Conservation (phyloP, 2,113 vertebrate species). For the Eulemur rufifrons region DNA sequence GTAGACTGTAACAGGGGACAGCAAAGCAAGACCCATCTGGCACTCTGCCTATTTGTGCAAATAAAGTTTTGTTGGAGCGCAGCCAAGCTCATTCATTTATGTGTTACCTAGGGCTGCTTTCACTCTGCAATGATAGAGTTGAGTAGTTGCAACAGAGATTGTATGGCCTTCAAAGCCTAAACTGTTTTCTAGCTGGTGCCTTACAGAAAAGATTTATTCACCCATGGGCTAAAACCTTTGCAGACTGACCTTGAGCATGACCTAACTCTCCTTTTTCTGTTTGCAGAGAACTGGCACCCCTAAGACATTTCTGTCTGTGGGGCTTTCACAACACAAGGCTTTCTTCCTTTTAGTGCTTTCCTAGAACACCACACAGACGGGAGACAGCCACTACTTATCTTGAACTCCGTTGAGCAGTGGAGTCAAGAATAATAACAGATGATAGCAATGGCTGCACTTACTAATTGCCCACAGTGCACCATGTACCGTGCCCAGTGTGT, state of each 20-base stretch:
- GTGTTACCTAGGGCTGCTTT: not conserved
- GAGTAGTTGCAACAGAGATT: not conserved
- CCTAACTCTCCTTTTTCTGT: not conserved
- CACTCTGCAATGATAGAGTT: not conserved
- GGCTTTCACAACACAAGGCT: not conserved
- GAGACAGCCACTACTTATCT: not conserved
- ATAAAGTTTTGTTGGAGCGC: not conserved
- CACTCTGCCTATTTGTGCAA: not conserved
- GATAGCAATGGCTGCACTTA: not conserved
- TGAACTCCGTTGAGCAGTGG: not conserved
- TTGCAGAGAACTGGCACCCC: not conserved
- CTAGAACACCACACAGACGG: not conserved
- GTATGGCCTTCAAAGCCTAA: not conserved
- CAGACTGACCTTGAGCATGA: not conserved
- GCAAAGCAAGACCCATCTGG: not conserved
- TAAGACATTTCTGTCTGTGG: not conserved
- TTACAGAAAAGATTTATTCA: not conserved
- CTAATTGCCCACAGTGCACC: rapidly evolving
- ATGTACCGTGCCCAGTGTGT: too few relatives aligned
- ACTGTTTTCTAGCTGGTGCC: not conserved
- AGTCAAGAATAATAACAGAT: not conserved
- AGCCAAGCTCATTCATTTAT: not conserved
- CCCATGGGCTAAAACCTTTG: not conserved
- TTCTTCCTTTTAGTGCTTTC: not conserved
- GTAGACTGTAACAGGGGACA: not conserved